phyloP scores from a whole-genome alignment of 2,888 invertebrate genomes.

The Ophion obscuratus region DNA sequence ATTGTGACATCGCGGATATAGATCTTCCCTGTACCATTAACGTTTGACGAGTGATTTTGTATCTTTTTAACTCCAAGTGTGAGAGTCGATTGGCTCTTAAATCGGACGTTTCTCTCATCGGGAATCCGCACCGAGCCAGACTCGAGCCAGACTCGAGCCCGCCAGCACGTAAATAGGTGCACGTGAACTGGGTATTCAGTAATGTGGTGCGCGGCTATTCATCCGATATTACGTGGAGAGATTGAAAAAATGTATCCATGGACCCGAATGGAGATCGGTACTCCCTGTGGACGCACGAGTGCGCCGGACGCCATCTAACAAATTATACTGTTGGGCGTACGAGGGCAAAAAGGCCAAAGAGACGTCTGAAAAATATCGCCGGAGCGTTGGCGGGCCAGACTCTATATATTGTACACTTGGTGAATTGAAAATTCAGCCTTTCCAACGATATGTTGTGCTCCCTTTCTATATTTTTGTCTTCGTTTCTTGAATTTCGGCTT shows the following conservation, averaged over 20 bases:
- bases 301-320: constrained; percentile 51
- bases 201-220: constrained; percentile 45
- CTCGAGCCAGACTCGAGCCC: background rate
- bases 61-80: background rate
- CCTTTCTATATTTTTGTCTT: constrained; percentile 16
- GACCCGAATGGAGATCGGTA: constrained; percentile 21
- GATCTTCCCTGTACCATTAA: background rate
- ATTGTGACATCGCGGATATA: background rate
- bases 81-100: constrained; percentile 51
- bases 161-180: constrained; percentile 1
- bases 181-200: constrained; percentile 11
- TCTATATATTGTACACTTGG: constrained; percentile 37
- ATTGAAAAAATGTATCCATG: constrained; percentile 46
- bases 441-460: constrained; percentile 33
- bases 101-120: constrained; percentile 37
- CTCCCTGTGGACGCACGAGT: constrained; percentile 44
- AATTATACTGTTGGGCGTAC: constrained; percentile 45
- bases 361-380: background rate
- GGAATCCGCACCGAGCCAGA: constrained; percentile 21
- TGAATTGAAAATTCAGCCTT: constrained; percentile 29
- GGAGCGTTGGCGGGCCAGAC: background rate
- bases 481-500: background rate
- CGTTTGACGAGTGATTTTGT: constrained; percentile 17
- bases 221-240: constrained; percentile 49
- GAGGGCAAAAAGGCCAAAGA: constrained; percentile 23